These are phyloP conservation scores for Ochotona curzoniae DNA, from an alignment of 2,113 vertebrate species.

Conservation along the genomic window DNA sequence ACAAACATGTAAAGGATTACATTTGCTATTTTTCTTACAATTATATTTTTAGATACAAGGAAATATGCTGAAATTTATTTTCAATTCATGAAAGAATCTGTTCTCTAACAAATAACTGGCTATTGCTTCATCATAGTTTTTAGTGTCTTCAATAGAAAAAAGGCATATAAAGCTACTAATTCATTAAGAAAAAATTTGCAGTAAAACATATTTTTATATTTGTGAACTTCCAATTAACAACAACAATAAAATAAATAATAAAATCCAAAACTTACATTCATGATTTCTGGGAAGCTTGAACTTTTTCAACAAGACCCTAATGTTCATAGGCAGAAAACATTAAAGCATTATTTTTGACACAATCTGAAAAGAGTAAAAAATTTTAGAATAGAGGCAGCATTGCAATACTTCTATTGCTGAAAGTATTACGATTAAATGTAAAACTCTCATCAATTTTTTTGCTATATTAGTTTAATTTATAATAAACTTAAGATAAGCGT, in stretches of 20 bases:
- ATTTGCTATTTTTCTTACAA: background rate
- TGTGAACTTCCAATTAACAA: conserved; percentile 20
- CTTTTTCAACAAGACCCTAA: conserved; percentile 89
- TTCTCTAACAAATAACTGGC: background rate
- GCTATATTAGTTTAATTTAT: background rate
- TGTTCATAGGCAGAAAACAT: conserved; percentile 64
- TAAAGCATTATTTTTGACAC: conserved; percentile 34
- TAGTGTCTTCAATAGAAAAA: conserved; percentile 6
- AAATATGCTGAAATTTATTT: background rate
- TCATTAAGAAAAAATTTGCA: background rate
- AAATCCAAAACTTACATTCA: conserved; percentile 85
- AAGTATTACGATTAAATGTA: conserved; percentile 14
- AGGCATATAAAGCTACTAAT: background rate
- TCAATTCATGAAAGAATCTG: background rate
- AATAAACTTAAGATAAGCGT: conserved; percentile 13
- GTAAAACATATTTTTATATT: background rate
- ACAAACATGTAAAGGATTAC: no score
- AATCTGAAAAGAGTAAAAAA: conserved; percentile 18
- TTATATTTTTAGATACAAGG: background rate
- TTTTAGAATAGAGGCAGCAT: background rate
- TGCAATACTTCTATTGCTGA: background rate
- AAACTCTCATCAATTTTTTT: conserved; percentile 34
- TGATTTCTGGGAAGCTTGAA: conserved; percentile 88
- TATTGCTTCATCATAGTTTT: background rate
- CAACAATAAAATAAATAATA: background rate